phyloP scores from a whole-genome alignment of 1,140 invertebrate species.

The Oedothorax gibbosus region DNA sequence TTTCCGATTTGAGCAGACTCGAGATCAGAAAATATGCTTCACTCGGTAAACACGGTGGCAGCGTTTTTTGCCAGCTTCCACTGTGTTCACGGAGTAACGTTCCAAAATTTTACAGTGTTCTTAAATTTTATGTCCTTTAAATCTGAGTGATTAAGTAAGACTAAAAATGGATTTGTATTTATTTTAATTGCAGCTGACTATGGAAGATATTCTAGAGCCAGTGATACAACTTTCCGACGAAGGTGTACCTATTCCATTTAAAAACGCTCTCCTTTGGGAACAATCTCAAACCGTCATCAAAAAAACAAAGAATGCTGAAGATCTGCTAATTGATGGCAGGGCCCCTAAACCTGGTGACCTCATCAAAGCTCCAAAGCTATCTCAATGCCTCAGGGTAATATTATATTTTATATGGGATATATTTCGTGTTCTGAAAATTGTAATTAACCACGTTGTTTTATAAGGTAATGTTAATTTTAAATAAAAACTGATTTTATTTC shows the following conservation, averaged over 20 bases:
- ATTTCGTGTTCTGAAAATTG: neutral
- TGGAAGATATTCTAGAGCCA: slow-evolving; percentile 20
- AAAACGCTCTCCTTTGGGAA: slow-evolving; percentile 3
- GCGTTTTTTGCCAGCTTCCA: too few species aligned
- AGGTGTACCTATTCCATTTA: slow-evolving; percentile 14
- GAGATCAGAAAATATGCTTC: too few species aligned
- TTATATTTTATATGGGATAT: neutral
- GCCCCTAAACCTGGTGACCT: slow-evolving; percentile 68
- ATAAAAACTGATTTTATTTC: too few species aligned
- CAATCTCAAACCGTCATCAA: neutral
- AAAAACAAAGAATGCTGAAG: slow-evolving; percentile 27
- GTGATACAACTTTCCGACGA: slow-evolving; percentile 20
- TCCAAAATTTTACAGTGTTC: neutral
- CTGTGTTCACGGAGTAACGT: too few species aligned
- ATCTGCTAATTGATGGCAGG: slow-evolving; percentile 62
- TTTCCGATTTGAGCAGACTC: neutral
- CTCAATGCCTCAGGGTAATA: slow-evolving; percentile 65
- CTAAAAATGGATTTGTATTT: neutral
- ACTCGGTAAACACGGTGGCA: too few species aligned
- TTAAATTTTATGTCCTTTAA: neutral
- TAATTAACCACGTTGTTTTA: neutral
- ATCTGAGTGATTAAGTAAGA: neutral
- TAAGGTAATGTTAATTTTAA: neutral
- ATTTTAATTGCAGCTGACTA: neutral
- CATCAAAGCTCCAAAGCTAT: slow-evolving; percentile 67